Percentiles rank a stretch among this genome's conserved stretches.
Conservation (phyloP, 2,113 vertebrate species). For the Peromyscus leucopus region DNA sequence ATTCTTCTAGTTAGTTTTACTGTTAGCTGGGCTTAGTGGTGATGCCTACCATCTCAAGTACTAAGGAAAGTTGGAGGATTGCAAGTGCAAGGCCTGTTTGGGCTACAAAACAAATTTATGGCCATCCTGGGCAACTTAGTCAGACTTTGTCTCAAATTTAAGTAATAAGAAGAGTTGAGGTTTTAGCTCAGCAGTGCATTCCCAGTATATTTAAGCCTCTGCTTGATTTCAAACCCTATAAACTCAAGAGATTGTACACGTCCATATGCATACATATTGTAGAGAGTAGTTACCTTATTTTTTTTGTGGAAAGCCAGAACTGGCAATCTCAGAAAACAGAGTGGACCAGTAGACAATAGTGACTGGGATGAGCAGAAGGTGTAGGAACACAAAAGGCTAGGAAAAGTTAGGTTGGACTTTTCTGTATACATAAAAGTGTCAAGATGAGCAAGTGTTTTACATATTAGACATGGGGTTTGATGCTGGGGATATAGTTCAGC, state of each 20-base stretch:
- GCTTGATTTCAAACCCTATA: not conserved
- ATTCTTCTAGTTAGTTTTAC: not conserved
- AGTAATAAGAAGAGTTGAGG: not conserved
- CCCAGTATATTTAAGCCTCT: not conserved
- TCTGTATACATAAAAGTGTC: conserved; percentile 14
- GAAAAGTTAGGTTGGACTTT: not conserved
- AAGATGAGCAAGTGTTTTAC: not conserved
- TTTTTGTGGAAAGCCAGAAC: not conserved
- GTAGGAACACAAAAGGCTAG: not conserved
- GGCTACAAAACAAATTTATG: not conserved
- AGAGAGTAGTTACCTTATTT: not conserved
- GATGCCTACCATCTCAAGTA: not conserved
- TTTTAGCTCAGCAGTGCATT: not conserved
- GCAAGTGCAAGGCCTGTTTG: not conserved
- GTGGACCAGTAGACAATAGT: not conserved
- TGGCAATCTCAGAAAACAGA: not conserved
- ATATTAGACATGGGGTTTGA: not conserved
- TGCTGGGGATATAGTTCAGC: not conserved
- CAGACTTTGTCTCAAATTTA: not conserved
- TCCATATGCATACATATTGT: not conserved
- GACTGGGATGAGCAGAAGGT: not conserved
- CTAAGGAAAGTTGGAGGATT: not conserved
- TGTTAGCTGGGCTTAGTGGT: not conserved
- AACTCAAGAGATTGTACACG: not conserved
- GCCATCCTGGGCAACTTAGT: not conserved